Evolutionary conservation across 2,113 vertebrate species (phyloP).

Genomic region (Phaethon lepturus): DNA sequence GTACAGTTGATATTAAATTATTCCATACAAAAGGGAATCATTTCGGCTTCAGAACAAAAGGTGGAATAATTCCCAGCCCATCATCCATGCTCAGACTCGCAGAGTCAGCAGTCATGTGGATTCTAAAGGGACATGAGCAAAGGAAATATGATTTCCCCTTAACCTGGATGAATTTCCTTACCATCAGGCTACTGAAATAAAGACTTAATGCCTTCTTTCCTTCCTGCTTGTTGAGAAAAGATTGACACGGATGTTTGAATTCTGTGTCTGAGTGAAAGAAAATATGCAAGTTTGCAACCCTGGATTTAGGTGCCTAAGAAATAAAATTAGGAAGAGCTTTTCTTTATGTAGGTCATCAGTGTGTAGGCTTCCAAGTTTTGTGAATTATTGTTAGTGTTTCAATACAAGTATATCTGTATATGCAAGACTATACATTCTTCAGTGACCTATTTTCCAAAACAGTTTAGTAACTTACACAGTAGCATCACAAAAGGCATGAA

Average conservation of each 20-base stretch:
- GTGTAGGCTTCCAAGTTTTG: background rate
- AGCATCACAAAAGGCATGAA: background rate
- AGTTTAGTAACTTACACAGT: background rate
- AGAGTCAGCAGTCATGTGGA: background rate
- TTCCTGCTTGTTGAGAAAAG: background rate
- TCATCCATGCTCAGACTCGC: background rate
- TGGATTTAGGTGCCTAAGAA: background rate
- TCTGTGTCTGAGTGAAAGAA: background rate
- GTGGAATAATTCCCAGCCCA: background rate
- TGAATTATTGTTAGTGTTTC: background rate
- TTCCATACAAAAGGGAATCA: background rate
- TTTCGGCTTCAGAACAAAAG: constrained; percentile 7
- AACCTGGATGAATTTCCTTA: background rate
- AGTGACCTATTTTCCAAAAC: background rate
- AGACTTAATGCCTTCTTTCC: background rate
- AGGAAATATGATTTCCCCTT: background rate
- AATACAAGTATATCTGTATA: background rate
- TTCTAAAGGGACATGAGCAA: background rate
- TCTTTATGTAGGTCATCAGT: background rate
- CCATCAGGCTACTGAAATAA: background rate
- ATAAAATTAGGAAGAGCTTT: background rate
- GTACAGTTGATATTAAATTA: background rate
- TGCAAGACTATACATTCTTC: background rate
- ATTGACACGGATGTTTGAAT: background rate
- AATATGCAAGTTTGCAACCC: background rate